These are phyloP conservation scores for Volucella inanis DNA, from an alignment of 2,888 invertebrate species.

Conservation along the genomic window DNA sequence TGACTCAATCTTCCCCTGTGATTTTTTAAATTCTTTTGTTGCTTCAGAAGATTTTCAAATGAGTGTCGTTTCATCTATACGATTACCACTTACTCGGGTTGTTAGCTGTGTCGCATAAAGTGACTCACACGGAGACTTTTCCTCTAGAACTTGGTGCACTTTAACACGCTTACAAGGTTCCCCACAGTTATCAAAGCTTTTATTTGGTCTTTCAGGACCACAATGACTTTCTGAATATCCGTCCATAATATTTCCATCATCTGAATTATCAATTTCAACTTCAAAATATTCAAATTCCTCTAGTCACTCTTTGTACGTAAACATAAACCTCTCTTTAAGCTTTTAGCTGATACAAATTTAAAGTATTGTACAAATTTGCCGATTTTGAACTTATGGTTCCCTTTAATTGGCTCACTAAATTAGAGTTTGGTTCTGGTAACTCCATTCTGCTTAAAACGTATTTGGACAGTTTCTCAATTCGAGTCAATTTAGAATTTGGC, in stretches of 20 bases:
- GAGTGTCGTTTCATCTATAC: not conserved
- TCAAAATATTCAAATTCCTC: constrained; percentile 3
- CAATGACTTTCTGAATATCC: not conserved
- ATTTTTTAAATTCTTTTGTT: constrained; percentile 14
- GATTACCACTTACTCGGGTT: constrained; percentile 7
- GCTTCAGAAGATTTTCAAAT: not conserved
- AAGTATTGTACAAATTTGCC: too few relatives aligned
- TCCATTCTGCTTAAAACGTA: not conserved
- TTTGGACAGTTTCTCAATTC: not conserved
- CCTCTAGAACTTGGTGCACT: too few relatives aligned
- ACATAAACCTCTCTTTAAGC: not conserved
- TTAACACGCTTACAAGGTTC: too few relatives aligned
- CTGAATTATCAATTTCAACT: not conserved
- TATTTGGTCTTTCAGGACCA: not conserved
- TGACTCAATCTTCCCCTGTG: not conserved
- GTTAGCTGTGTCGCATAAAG: too few relatives aligned
- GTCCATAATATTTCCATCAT: constrained; percentile 1
- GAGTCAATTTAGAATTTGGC: not conserved
- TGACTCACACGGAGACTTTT: not conserved
- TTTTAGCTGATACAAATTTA: too few relatives aligned
- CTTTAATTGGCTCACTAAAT: too few relatives aligned
- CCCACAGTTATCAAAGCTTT: too few relatives aligned
- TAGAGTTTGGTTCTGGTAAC: not conserved
- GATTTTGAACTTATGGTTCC: too few relatives aligned
- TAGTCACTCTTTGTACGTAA: not conserved